These are phyloP conservation scores for Sesia bembeciformis DNA, from an alignment of 2,888 invertebrate species.

Conservation along the genomic window DNA sequence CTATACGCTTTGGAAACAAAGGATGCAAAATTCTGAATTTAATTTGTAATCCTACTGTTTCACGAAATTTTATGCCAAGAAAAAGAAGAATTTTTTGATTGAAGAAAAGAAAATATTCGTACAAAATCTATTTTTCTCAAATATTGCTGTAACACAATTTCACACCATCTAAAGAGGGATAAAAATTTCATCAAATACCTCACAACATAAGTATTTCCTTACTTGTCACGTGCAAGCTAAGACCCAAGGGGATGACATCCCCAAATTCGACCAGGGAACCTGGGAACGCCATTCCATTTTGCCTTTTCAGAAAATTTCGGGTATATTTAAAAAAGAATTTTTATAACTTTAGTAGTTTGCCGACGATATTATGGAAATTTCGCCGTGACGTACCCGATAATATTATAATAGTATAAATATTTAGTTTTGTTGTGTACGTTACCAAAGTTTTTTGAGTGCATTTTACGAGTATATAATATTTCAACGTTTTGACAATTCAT, in stretches of 20 bases:
- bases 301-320: conserved; percentile 9
- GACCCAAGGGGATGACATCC: conserved; percentile 7
- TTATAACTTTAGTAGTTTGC: neutral
- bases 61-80: too few species aligned
- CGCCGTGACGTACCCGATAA: neutral
- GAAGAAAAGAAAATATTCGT: too few species aligned
- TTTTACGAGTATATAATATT: too few species aligned
- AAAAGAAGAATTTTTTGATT: too few species aligned
- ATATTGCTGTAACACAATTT: neutral
- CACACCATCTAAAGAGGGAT: neutral
- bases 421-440: too few species aligned
- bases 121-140: neutral
- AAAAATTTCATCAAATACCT: conserved; percentile 21
- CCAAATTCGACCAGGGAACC: conserved; percentile 38
- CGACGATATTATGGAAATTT: neutral
- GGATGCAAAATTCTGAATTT: too few species aligned
- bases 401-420: too few species aligned
- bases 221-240: conserved; percentile 28
- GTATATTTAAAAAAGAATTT: conserved; percentile 7
- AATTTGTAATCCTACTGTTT: too few species aligned
- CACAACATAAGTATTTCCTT: conserved; percentile 23
- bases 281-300: conserved; percentile 30
- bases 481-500: too few species aligned
- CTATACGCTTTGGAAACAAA: too few species aligned
- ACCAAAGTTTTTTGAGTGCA: too few species aligned